Percentiles rank a stretch among this genome's conserved stretches.
Evolutionary conservation across 2,888 invertebrate genomes (phyloP).

Genomic region (Lepidochrysops patricia): DNA sequence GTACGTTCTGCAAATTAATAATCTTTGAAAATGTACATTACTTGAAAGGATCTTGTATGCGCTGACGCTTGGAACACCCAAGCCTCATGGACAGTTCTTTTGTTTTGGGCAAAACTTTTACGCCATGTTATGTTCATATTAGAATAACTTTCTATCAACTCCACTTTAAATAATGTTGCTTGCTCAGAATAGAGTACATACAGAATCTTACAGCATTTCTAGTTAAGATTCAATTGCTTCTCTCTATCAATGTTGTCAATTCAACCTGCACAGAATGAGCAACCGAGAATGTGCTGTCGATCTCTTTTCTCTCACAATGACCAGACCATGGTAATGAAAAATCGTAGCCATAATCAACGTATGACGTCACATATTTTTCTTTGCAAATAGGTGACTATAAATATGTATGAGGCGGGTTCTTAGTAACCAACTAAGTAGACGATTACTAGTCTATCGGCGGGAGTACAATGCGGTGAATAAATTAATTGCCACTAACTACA

Average conservation of each 20-base stretch:
- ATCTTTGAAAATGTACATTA: neutral
- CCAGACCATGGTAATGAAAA: too few relatives aligned
- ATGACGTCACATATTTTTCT: slow-evolving; percentile 1
- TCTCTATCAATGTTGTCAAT: too few relatives aligned
- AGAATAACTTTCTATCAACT: too few relatives aligned
- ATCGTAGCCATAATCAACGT: neutral
- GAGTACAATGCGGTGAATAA: neutral
- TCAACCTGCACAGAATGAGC: too few relatives aligned
- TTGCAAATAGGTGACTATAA: neutral
- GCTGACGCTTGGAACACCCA: neutral
- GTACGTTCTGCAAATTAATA: neutral
- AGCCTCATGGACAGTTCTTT: too few relatives aligned
- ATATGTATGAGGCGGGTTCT: slow-evolving; percentile 2
- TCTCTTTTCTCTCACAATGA: too few relatives aligned
- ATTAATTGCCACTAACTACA: neutral
- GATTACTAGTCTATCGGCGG: neutral
- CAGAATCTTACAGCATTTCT: too few relatives aligned
- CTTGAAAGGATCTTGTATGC: neutral
- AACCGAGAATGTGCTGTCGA: neutral
- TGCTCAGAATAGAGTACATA: too few relatives aligned
- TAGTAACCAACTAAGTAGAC: neutral
- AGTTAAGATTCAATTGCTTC: too few relatives aligned
- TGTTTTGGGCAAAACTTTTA: too few relatives aligned
- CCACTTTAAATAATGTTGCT: too few relatives aligned
- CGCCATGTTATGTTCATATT: too few relatives aligned